phyloP scores from a whole-genome alignment of 2,888 invertebrate genomes.

The Mesoligia furuncula region DNA sequence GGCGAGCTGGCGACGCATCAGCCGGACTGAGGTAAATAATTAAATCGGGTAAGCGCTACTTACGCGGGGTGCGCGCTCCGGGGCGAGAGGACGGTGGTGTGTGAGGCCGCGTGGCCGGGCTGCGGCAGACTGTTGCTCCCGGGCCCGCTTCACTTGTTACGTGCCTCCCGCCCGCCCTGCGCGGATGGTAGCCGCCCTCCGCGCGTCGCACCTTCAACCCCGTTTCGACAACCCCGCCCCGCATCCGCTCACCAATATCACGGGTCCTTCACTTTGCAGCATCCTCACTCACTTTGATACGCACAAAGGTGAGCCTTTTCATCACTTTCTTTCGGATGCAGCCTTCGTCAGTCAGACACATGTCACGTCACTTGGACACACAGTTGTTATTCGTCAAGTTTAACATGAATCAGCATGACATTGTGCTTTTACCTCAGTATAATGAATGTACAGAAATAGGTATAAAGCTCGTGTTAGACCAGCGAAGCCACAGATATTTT shows the following conservation, averaged over 20 bases:
- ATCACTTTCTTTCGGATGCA: conserved; percentile 58
- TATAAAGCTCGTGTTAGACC: conserved; percentile 26
- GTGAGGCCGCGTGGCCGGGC: conserved; percentile 89
- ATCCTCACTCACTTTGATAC: conserved; percentile 82
- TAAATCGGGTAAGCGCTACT: conserved; percentile 81
- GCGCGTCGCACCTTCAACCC: conserved; percentile 72
- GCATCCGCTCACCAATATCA: conserved; percentile 84
- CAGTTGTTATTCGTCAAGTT: conserved; percentile 35
- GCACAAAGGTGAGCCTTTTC: conserved; percentile 65
- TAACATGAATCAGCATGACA: conserved; percentile 30
- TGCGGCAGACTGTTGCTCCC: conserved; percentile 91
- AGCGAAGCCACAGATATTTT: conserved; percentile 34
- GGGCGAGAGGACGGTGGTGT: conserved; percentile 79
- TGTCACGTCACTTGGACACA: conserved; percentile 38
- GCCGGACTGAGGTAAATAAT: conserved; percentile 74
- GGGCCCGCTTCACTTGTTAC: conserved; percentile 90
- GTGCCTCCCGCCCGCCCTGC: conserved; percentile 86
- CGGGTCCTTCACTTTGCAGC: conserved; percentile 86
- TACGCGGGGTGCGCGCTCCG: conserved; percentile 81
- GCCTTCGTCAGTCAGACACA: conserved; percentile 58
- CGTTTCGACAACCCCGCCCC: conserved; percentile 81
- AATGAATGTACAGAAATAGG: conserved; percentile 35
- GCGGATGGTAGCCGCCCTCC: conserved; percentile 75
- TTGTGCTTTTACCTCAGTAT: conserved; percentile 34
- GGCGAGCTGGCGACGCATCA: conserved; percentile 53